These are phyloP conservation scores for Pyrgus malvae DNA, from an alignment of 2,888 invertebrate genomes.

Conservation along the genomic window DNA sequence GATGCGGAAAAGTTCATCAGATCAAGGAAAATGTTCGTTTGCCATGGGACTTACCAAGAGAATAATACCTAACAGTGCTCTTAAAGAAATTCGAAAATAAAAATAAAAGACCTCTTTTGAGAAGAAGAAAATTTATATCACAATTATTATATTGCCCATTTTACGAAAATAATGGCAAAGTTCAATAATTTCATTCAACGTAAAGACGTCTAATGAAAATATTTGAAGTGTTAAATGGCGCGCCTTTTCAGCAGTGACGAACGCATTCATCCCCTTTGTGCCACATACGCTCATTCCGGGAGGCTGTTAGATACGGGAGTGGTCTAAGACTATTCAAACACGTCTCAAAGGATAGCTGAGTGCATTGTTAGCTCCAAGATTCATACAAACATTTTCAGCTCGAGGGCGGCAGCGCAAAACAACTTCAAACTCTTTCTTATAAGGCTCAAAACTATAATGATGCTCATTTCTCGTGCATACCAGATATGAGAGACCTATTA, in stretches of 20 bases:
- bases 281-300: slow-evolving; percentile 15
- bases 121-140: too few species aligned
- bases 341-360: slow-evolving; percentile 25
- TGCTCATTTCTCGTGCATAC: slow-evolving; percentile 21
- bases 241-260: slow-evolving; percentile 15
- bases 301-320: slow-evolving; percentile 23
- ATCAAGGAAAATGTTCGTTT: too few species aligned
- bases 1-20: too few species aligned
- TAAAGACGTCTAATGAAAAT: background rate
- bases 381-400: slow-evolving; percentile 25
- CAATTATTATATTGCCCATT: too few species aligned
- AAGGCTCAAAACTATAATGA: slow-evolving; percentile 20
- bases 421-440: slow-evolving; percentile 1
- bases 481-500: slow-evolving; percentile 12
- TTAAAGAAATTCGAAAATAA: too few species aligned
- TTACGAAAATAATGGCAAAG: too few species aligned
- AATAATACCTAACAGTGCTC: too few species aligned
- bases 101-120: too few species aligned
- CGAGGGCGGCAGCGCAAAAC: slow-evolving; percentile 3
- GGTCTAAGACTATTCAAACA: slow-evolving; percentile 28
- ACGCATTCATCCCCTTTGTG: slow-evolving; percentile 19
- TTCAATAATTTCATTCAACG: too few species aligned
- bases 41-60: too few species aligned
- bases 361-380: slow-evolving; percentile 28
- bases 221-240: slow-evolving; percentile 17